Conservation (phyloP, 1,140 invertebrate species). For the Diorhabda carinulata region DNA sequence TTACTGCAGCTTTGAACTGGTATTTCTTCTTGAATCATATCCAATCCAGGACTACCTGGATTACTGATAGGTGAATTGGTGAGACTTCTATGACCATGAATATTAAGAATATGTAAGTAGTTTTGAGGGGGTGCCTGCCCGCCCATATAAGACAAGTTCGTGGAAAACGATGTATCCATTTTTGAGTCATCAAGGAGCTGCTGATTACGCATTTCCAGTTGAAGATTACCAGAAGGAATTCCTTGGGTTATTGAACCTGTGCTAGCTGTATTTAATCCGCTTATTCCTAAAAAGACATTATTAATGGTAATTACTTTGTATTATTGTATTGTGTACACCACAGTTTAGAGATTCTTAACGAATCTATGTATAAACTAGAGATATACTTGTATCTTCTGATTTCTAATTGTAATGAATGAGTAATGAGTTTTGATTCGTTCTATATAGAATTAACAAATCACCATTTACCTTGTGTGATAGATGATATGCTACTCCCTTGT, state of each 20-base stretch:
- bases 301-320: no score
- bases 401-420: no score
- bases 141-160: conserved; percentile 8
- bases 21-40: conserved; percentile 83
- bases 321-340: no score
- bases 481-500: conserved; percentile 39
- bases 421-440: no score
- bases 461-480: conserved; percentile 45
- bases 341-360: no score
- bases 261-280: conserved; percentile 57
- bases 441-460: no score
- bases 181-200: conserved; percentile 32
- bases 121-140: conserved; percentile 26
- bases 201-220: conserved; percentile 51
- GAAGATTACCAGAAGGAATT: conserved; percentile 54
- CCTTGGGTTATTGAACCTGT: conserved; percentile 74
- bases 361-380: no score
- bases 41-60: conserved; percentile 65
- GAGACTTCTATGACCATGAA: conserved; percentile 54
- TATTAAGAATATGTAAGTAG: conserved; percentile 44
- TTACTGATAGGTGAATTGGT: conserved; percentile 58
- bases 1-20: conserved; percentile 35
- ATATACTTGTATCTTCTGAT: no score
- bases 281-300: conserved; percentile 49
- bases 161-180: conserved; percentile 32